These are phyloP conservation scores for Semotilus atromaculatus DNA, from an alignment of 2,797 vertebrate species.

Conservation along the genomic window DNA sequence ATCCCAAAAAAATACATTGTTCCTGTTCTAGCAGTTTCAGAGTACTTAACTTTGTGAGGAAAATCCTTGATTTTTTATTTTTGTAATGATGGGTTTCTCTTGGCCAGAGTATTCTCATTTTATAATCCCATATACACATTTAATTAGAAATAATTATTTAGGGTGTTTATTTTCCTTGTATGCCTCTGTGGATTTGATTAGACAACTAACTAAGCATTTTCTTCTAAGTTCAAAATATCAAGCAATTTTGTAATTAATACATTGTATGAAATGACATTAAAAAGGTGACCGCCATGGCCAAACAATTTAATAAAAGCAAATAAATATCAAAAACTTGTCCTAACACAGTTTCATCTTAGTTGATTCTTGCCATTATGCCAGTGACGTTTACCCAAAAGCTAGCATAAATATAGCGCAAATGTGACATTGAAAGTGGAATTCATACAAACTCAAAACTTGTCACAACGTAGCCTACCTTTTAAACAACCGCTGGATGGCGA, in stretches of 20 bases:
- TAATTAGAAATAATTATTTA: neutral
- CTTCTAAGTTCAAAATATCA: neutral
- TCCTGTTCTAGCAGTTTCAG: neutral
- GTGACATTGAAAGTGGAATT: neutral
- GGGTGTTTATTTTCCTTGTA: neutral
- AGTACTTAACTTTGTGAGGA: neutral
- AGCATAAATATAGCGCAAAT: neutral
- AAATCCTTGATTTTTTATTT: neutral
- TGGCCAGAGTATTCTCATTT: neutral
- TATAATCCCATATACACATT: neutral
- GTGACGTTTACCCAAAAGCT: neutral
- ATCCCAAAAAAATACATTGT: neutral
- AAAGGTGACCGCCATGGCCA: neutral
- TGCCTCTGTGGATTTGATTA: neutral
- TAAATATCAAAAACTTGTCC: neutral
- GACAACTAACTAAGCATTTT: neutral
- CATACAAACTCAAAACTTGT: neutral
- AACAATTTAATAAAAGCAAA: neutral
- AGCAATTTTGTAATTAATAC: neutral
- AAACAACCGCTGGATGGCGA: constrained; percentile 31
- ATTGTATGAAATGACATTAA: neutral
- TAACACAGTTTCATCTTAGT: neutral
- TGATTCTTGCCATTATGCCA: neutral
- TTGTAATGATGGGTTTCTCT: neutral
- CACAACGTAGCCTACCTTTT: neutral